Evolutionary conservation across 2,113 vertebrate species (phyloP).

Genomic region (Corydoras sp.): DNA sequence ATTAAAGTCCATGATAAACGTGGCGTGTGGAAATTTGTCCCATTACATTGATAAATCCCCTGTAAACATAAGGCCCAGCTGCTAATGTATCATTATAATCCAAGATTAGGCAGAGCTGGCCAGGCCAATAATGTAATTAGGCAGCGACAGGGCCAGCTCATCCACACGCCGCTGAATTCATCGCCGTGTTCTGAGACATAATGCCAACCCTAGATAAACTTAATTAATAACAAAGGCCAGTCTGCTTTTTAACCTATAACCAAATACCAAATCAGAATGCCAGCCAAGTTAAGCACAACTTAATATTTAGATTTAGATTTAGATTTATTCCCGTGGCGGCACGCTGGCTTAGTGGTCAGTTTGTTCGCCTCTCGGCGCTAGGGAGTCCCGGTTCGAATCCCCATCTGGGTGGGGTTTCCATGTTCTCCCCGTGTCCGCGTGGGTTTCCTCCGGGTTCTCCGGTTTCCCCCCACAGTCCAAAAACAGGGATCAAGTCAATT

Average conservation of each 20-base stretch:
- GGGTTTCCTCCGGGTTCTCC: too few species aligned
- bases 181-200: slow-evolving; percentile 12
- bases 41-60: slow-evolving; percentile 72
- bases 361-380: too few species aligned
- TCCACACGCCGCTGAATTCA: slow-evolving; percentile 35
- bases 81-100: slow-evolving; percentile 77
- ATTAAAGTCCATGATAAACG: slow-evolving; percentile 67
- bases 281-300: neutral
- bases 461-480: too few species aligned
- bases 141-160: slow-evolving; percentile 64
- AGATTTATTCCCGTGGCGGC: neutral
- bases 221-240: slow-evolving; percentile 27
- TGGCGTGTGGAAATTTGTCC: slow-evolving; percentile 70
- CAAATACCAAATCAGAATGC: slow-evolving; percentile 25
- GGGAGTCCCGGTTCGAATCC: too few species aligned
- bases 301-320: slow-evolving; percentile 3
- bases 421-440: too few species aligned
- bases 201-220: slow-evolving; percentile 7
- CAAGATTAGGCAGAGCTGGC: slow-evolving; percentile 70
- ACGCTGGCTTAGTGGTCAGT: too few species aligned
- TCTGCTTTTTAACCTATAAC: slow-evolving; percentile 7
- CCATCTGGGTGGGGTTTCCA: too few species aligned
- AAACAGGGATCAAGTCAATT: too few species aligned
- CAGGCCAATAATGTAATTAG: slow-evolving; percentile 73
- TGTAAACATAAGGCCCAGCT: slow-evolving; percentile 72